Percentiles rank a stretch among this genome's conserved stretches.
These are phyloP conservation scores for Diprion similis DNA, from an alignment of 1,140 invertebrate genomes.

Conservation along the genomic window DNA sequence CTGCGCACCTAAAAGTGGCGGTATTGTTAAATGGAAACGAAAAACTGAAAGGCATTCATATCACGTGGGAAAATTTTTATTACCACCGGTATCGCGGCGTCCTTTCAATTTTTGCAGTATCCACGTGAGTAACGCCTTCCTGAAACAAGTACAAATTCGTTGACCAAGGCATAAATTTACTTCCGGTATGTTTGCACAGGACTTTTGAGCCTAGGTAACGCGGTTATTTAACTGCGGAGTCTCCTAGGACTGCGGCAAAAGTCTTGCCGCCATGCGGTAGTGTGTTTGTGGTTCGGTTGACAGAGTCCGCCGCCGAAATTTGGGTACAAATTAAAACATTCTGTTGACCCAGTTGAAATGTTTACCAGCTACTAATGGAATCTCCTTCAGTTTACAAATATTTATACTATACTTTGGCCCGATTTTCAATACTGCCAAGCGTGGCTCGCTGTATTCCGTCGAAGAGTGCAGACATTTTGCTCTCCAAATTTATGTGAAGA, in stretches of 20 bases:
- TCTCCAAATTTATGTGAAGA: no score
- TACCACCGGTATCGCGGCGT: background rate
- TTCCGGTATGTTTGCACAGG: slow-evolving; percentile 1
- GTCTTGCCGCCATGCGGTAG: background rate
- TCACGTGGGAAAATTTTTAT: no score
- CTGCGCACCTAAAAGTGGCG: background rate
- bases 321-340: slow-evolving; percentile 14
- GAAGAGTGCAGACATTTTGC: no score
- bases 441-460: no score
- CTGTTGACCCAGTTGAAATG: background rate
- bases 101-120: background rate
- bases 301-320: background rate
- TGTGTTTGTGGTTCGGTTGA: background rate
- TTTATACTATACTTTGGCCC: background rate
- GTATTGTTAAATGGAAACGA: background rate
- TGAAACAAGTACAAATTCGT: background rate
- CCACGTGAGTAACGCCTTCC: background rate
- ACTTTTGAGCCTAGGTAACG: background rate
- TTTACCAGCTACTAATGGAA: slow-evolving; percentile 12
- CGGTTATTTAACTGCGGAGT: background rate
- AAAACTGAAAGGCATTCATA: background rate
- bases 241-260: background rate
- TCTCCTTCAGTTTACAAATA: slow-evolving; percentile 11
- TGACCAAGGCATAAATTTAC: background rate
- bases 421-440: background rate